phyloP scores from a whole-genome alignment of 2,888 invertebrate genomes.

The Synergus japonicus region DNA sequence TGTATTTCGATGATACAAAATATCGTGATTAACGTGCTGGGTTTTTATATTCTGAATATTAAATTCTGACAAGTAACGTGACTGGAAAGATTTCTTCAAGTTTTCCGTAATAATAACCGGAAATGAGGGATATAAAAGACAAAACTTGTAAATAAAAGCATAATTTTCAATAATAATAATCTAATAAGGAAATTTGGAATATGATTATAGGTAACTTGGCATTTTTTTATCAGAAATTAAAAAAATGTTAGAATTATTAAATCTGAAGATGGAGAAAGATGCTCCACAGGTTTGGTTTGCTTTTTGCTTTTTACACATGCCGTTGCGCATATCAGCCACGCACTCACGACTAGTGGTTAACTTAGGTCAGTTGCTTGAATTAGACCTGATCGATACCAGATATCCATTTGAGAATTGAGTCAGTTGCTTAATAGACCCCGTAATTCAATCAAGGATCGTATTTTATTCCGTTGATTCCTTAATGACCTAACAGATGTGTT shows the following conservation, averaged over 20 bases:
- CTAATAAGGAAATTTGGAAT: conserved; percentile 10
- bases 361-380: conserved; percentile 71
- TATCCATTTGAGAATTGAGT: conserved; percentile 37
- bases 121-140: neutral
- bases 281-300: neutral
- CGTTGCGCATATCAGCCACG: conserved; percentile 54
- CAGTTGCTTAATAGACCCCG: conserved; percentile 13
- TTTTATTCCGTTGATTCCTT: neutral
- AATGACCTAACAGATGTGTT: no score
- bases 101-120: neutral
- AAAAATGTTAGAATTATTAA: neutral
- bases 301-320: conserved; percentile 11
- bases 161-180: conserved; percentile 1
- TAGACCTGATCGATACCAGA: conserved; percentile 63
- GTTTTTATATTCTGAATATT: neutral
- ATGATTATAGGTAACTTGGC: conserved; percentile 13
- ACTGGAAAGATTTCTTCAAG: neutral
- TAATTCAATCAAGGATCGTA: conserved; percentile 13
- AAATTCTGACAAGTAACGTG: conserved; percentile 19
- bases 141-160: no score
- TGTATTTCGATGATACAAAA: conserved; percentile 11
- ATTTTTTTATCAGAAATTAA: neutral
- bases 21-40: conserved; percentile 2
- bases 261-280: conserved; percentile 11
- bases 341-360: conserved; percentile 45